Conservation (phyloP, 2,888 invertebrate genomes). For the Megamerina dolium region DNA sequence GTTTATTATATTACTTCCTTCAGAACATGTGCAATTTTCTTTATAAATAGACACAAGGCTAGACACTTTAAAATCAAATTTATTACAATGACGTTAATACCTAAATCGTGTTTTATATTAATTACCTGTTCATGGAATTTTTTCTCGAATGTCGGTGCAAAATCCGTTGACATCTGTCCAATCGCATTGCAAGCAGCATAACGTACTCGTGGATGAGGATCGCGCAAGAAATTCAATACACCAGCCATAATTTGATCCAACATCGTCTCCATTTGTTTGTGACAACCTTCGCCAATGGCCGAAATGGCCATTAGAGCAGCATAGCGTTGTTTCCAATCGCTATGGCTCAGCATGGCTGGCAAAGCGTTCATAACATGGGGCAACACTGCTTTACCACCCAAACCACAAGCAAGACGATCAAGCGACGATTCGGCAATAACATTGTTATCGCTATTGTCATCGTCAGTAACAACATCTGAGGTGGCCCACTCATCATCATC, state of each 20-base stretch:
- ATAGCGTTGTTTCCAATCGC: conserved; percentile 84
- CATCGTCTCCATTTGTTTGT: conserved; percentile 95
- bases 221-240: conserved; percentile 77
- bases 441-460: conserved; percentile 91
- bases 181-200: conserved; percentile 98
- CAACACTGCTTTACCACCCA: conserved; percentile 87
- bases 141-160: conserved; percentile 93
- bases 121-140: conserved; percentile 86
- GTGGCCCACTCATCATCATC: conserved; percentile 86
- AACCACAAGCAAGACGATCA: conserved; percentile 94
- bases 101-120: too few relatives aligned
- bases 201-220: conserved; percentile 59
- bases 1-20: too few relatives aligned
- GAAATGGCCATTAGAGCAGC: conserved; percentile 98
- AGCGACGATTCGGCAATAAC: conserved; percentile 94
- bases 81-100: too few relatives aligned
- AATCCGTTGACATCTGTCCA: conserved; percentile 98
- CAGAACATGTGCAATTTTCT: too few relatives aligned
- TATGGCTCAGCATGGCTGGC: conserved; percentile 77
- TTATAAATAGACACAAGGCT: too few relatives aligned
- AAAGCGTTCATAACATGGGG: conserved; percentile 81
- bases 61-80: too few relatives aligned
- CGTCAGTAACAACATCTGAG: conserved; percentile 81
- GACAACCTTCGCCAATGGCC: conserved; percentile 97
- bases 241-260: conserved; percentile 89